Conservation (phyloP, 2,888 invertebrate species). For the Athalia circularis region DNA sequence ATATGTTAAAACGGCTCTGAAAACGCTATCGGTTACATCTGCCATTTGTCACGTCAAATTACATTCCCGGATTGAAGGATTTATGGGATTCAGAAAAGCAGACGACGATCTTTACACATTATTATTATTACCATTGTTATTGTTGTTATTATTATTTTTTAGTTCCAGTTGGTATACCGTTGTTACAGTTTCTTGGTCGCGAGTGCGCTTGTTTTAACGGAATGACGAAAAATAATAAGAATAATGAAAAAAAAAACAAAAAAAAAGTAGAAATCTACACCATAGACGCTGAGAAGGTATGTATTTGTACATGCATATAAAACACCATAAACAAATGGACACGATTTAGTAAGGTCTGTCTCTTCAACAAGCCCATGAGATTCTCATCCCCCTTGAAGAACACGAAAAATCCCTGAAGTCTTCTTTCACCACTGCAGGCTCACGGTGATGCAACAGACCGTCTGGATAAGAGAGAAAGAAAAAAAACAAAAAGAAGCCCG, state of each 20-base stretch:
- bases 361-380: conserved; percentile 60
- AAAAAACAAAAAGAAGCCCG: neutral
- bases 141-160: conserved; percentile 57
- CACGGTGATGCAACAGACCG: too few species aligned
- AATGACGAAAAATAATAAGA: too few species aligned
- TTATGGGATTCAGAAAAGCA: conserved; percentile 65
- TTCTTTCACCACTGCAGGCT: too few species aligned
- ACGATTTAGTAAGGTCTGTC: conserved; percentile 68
- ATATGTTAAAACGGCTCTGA: neutral
- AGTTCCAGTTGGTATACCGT: too few species aligned
- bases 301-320: conserved; percentile 49
- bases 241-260: too few species aligned
- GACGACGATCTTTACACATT: conserved; percentile 19
- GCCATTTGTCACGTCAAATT: conserved; percentile 71
- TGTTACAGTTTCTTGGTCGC: too few species aligned
- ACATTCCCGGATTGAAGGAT: conserved; percentile 63
- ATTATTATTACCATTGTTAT: neutral
- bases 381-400: conserved; percentile 19
- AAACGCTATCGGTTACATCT: conserved; percentile 67
- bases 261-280: too few species aligned
- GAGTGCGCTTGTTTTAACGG: too few species aligned
- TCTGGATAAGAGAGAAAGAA: too few species aligned
- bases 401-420: neutral
- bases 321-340: conserved; percentile 68
- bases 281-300: too few species aligned